These are phyloP conservation scores for Oceanodroma leucorhoa DNA, from an alignment of 2,797 vertebrate genomes.

Conservation along the genomic window DNA sequence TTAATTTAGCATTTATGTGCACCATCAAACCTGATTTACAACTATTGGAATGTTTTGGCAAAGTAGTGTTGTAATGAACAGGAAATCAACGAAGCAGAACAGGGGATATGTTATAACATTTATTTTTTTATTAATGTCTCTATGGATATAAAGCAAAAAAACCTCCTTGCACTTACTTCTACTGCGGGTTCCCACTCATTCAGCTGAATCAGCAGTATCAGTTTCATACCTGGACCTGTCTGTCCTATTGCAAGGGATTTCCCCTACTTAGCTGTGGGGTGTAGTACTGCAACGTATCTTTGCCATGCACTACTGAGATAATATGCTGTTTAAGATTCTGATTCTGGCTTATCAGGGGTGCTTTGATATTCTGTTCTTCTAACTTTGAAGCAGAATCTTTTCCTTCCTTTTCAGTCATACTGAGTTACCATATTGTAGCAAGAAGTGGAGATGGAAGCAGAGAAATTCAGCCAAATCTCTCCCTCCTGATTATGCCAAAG, in stretches of 20 bases:
- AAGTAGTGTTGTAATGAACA: not conserved
- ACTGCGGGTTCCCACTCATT: not conserved
- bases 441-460: not conserved
- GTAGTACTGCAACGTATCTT: not conserved
- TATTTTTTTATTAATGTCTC: not conserved
- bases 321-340: not conserved
- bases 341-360: not conserved
- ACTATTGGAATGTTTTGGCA: not conserved
- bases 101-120: not conserved
- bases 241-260: not conserved
- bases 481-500: not conserved
- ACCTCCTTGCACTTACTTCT: not conserved
- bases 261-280: not conserved
- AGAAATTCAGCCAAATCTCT: not conserved
- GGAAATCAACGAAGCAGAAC: not conserved
- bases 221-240: not conserved
- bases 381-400: not conserved
- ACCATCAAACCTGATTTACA: not conserved
- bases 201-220: not conserved
- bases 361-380: not conserved
- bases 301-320: not conserved
- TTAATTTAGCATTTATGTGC: not conserved
- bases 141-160: not conserved
- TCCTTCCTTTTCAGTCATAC: not conserved
- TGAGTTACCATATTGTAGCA: not conserved